phyloP scores from a whole-genome alignment of 2,888 invertebrate genomes.

The Mystacides longicornis region DNA sequence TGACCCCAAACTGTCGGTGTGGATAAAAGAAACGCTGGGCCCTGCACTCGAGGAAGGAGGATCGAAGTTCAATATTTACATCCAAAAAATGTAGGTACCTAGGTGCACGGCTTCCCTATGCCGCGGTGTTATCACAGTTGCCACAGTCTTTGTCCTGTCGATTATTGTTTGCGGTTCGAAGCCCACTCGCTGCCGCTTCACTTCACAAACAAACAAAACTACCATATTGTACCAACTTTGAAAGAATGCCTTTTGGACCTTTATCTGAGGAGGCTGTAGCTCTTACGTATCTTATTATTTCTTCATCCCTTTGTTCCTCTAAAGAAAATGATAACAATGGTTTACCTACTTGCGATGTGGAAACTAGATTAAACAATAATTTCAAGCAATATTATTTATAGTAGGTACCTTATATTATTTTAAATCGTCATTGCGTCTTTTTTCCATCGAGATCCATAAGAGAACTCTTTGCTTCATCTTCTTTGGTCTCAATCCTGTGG shows the following conservation, averaged over 20 bases:
- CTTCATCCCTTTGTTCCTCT: too few relatives aligned
- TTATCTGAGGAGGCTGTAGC: too few relatives aligned
- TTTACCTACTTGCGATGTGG: too few relatives aligned
- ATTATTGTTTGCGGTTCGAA: constrained; percentile 22
- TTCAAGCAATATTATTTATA: too few relatives aligned
- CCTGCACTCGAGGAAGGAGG: constrained; percentile 17
- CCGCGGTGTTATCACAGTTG: constrained; percentile 25
- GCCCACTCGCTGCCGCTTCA: constrained; percentile 13
- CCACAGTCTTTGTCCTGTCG: constrained; percentile 24
- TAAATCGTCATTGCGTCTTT: too few relatives aligned
- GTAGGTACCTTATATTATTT: too few relatives aligned
- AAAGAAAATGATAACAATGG: too few relatives aligned
- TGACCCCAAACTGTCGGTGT: constrained; percentile 9
- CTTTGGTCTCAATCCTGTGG: too few relatives aligned
- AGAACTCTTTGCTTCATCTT: too few relatives aligned
- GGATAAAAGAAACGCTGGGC: constrained; percentile 12
- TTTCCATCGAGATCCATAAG: too few relatives aligned
- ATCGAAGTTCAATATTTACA: constrained; percentile 27
- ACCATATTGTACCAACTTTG: constrained; percentile 4
- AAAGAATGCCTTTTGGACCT: neutral
- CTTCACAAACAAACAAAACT: constrained; percentile 12
- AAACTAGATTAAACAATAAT: too few relatives aligned
- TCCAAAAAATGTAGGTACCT: constrained; percentile 22
- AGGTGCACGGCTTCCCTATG: constrained; percentile 18
- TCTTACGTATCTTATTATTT: too few relatives aligned